These are phyloP conservation scores for Argyrosomus japonicus DNA, from an alignment of 2,113 vertebrate species.

Conservation along the genomic window DNA sequence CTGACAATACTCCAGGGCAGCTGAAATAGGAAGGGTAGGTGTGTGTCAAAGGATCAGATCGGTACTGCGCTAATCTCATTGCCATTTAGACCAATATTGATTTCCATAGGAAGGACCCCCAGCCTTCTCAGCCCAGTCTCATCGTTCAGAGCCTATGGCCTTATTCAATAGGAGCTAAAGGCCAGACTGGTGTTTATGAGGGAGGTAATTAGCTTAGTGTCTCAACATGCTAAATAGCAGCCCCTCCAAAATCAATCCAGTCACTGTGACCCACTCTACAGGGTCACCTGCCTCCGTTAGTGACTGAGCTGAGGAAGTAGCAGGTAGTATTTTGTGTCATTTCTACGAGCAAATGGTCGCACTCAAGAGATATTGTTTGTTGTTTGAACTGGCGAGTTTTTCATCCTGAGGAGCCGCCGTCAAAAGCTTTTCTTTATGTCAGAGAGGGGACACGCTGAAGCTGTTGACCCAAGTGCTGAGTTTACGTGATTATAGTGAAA, in stretches of 20 bases:
- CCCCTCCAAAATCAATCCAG: conserved; percentile 65
- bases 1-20: conserved; percentile 12
- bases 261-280: conserved; percentile 47
- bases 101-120: conserved; percentile 72
- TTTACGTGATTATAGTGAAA: background rate
- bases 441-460: background rate
- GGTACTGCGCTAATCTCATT: conserved; percentile 66
- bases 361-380: background rate
- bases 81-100: conserved; percentile 75
- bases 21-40: background rate
- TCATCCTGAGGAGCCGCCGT: background rate
- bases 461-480: background rate
- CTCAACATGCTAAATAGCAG: conserved; percentile 57
- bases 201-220: conserved; percentile 76
- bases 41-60: conserved; percentile 47
- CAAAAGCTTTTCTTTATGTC: background rate
- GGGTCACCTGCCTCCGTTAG: conserved; percentile 26
- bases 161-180: conserved; percentile 74
- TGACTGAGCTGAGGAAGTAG: conserved; percentile 11
- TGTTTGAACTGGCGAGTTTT: background rate
- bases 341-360: background rate
- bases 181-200: conserved; percentile 65
- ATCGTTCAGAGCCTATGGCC: conserved; percentile 61
- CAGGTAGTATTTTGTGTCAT: background rate
- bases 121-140: conserved; percentile 34